Evolutionary conservation across 2,797 vertebrate genomes (phyloP).

Genomic region (Prionace glauca): DNA sequence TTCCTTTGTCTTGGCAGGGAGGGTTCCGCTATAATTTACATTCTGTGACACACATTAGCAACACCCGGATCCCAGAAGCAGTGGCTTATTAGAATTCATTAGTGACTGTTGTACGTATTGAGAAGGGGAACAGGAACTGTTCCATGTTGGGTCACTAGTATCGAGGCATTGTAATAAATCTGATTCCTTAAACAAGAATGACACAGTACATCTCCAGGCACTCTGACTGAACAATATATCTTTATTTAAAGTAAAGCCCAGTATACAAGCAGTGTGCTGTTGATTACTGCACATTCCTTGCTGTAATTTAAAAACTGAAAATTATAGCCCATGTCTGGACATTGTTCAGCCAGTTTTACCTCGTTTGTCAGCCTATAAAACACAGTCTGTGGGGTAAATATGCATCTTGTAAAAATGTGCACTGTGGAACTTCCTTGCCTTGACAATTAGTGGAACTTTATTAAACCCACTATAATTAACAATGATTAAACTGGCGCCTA

Average conservation of each 20-base stretch:
- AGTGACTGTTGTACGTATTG: not conserved
- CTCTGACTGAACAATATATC: not conserved
- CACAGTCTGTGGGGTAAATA: not conserved
- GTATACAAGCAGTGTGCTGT: not conserved
- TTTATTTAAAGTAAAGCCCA: not conserved
- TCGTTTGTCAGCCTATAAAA: slow-evolving; percentile 33
- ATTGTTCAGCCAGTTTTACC: slow-evolving; percentile 6
- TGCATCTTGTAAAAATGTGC: slow-evolving; percentile 19
- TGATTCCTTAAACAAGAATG: slow-evolving; percentile 17
- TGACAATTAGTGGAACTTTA: slow-evolving; percentile 30
- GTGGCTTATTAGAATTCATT: slow-evolving; percentile 26
- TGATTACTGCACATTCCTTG: slow-evolving; percentile 4
- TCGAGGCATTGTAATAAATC: slow-evolving; percentile 3
- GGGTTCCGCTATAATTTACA: not conserved
- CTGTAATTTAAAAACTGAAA: slow-evolving; percentile 14
- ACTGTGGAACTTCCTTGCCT: not conserved
- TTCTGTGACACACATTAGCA: slow-evolving; percentile 20
- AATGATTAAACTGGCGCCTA: slow-evolving; percentile 35
- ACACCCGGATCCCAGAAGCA: not conserved
- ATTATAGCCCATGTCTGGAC: slow-evolving; percentile 32
- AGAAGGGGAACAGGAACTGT: not conserved
- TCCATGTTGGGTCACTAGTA: not conserved
- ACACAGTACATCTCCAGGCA: not conserved
- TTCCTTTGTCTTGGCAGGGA: not conserved
- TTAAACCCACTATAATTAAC: slow-evolving; percentile 32